phyloP scores from a whole-genome alignment of 2,797 vertebrate species.

The Coranthus polyacanthus region DNA sequence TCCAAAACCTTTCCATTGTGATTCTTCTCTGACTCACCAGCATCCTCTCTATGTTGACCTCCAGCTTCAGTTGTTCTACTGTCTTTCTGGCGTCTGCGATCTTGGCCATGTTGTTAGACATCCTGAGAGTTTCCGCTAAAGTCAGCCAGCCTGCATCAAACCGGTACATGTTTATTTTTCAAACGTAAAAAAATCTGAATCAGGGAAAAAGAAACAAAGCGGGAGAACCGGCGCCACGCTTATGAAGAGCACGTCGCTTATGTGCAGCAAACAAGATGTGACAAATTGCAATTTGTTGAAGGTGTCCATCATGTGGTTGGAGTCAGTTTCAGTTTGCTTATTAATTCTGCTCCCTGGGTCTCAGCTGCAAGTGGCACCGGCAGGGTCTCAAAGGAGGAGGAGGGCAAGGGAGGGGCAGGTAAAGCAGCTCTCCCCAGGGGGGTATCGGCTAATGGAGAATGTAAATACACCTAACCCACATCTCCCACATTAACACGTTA shows the following conservation, averaged over 20 bases:
- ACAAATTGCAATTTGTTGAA: constrained; percentile 17
- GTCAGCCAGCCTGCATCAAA: constrained; percentile 46
- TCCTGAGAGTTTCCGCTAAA: constrained; percentile 58
- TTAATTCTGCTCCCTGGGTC: constrained; percentile 81
- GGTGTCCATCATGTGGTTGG: constrained; percentile 21
- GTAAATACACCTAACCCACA: constrained; percentile 69
- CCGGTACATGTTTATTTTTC: background rate
- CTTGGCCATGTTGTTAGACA: constrained; percentile 96
- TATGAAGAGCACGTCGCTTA: background rate
- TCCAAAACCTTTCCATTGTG: too few relatives aligned
- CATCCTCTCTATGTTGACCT: constrained; percentile 94
- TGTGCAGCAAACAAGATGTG: background rate
- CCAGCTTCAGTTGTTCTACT: constrained; percentile 93
- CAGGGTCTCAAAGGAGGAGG: constrained; percentile 75
- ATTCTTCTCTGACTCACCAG: constrained; percentile 83
- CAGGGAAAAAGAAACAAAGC: background rate
- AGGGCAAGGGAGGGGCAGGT: constrained; percentile 58
- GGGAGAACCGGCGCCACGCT: background rate
- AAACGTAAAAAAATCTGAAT: background rate
- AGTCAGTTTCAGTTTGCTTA: constrained; percentile 82
- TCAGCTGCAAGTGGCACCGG: constrained; percentile 83
- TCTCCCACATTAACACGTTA: constrained; percentile 42
- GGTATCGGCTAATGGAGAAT: constrained; percentile 36
- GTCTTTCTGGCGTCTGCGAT: constrained; percentile 93
- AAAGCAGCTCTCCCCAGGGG: constrained; percentile 59